These are phyloP conservation scores for Perca schrenkii DNA, from an alignment of 2,113 vertebrate genomes.

Conservation along the genomic window DNA sequence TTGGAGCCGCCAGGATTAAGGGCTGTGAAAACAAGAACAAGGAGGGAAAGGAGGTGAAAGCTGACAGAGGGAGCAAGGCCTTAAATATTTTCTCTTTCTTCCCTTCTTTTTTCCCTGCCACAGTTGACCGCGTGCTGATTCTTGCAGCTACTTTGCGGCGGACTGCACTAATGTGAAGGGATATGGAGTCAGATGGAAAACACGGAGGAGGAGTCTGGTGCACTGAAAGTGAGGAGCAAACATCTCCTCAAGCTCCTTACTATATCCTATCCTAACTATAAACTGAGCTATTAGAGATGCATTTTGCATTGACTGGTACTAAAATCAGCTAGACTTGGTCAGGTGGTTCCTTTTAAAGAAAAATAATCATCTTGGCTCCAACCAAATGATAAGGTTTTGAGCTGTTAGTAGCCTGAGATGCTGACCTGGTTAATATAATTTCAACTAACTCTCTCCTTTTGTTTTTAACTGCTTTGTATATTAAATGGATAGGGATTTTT, in stretches of 20 bases:
- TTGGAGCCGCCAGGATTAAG: conserved; percentile 80
- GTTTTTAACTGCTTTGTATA: neutral
- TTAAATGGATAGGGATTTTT: neutral
- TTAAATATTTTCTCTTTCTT: conserved; percentile 78
- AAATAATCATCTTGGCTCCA: neutral
- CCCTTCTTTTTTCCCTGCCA: conserved; percentile 55
- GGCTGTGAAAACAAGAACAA: conserved; percentile 80
- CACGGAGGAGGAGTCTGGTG: conserved; percentile 42
- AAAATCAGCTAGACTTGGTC: neutral
- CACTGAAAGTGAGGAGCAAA: conserved; percentile 20
- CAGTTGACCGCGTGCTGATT: conserved; percentile 78
- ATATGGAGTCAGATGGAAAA: conserved; percentile 75
- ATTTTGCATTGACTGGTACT: neutral
- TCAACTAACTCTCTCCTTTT: neutral
- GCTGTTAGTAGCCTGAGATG: neutral
- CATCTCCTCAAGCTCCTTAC: neutral
- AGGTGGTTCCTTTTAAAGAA: neutral
- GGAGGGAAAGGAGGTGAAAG: conserved; percentile 76
- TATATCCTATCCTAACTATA: neutral
- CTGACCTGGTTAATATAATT: neutral
- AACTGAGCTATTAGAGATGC: neutral
- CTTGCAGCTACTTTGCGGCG: conserved; percentile 77
- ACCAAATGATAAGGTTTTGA: conserved; percentile 8
- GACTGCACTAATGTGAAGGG: conserved; percentile 73
- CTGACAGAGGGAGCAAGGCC: conserved; percentile 78